These are phyloP conservation scores for Osmoderma eremita DNA, from an alignment of 2,888 invertebrate species.

Conservation along the genomic window DNA sequence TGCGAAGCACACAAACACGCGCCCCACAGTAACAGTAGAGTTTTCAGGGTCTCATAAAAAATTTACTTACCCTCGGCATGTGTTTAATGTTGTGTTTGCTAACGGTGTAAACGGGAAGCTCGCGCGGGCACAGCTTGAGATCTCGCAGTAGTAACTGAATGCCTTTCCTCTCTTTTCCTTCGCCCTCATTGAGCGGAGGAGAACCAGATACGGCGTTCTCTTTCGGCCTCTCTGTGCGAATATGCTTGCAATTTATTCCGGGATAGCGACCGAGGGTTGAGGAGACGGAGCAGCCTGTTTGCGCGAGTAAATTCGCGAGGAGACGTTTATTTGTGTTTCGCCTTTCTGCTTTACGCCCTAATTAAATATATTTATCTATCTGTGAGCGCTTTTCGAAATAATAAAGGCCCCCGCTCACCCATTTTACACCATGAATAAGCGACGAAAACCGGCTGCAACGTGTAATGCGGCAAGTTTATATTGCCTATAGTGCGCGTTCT, in stretches of 20 bases:
- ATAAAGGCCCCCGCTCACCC: neutral
- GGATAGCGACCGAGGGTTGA: neutral
- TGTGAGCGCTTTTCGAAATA: conserved; percentile 15
- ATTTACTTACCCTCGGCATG: conserved; percentile 47
- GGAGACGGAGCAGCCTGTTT: conserved; percentile 6
- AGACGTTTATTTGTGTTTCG: conserved; percentile 27
- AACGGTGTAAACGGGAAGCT: conserved; percentile 20
- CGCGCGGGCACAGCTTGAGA: conserved; percentile 16
- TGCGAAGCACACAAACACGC: conserved; percentile 45
- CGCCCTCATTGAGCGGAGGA: neutral
- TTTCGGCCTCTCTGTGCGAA: conserved; percentile 6
- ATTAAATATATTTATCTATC: conserved; percentile 35
- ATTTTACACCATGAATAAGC: neutral
- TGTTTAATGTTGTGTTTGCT: conserved; percentile 48
- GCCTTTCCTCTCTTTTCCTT: conserved; percentile 9
- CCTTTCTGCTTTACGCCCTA: conserved; percentile 28
- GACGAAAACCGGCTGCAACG: neutral
- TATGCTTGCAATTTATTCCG: conserved; percentile 19
- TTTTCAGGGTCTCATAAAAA: conserved; percentile 46
- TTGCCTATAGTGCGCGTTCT: neutral
- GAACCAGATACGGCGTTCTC: conserved; percentile 11
- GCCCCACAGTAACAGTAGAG: neutral
- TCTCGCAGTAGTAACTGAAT: conserved; percentile 25
- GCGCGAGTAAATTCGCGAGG: conserved; percentile 12
- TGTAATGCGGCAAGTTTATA: neutral